Conservation (phyloP, 2,113 vertebrate genomes). For the Heterocephalus glaber region DNA sequence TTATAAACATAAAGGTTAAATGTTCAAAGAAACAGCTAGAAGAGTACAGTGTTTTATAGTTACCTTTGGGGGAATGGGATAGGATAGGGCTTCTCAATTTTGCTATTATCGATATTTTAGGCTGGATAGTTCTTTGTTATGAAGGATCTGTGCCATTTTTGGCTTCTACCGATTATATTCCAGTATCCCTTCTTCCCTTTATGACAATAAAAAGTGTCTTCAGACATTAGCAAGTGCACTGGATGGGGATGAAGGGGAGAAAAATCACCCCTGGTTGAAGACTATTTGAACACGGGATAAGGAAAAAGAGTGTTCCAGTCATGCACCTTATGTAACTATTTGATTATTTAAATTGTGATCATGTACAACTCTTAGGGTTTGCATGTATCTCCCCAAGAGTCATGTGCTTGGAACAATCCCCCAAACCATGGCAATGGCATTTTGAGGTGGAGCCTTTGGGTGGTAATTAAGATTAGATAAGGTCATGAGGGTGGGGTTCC, state of each 20-base stretch:
- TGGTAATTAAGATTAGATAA: neutral
- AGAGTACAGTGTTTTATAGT: neutral
- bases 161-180: neutral
- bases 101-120: neutral
- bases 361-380: neutral
- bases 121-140: neutral
- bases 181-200: neutral
- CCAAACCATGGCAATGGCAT: neutral
- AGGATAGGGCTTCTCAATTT: neutral
- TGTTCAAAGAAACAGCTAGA: neutral
- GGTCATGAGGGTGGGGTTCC: neutral
- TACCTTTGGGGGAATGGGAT: neutral
- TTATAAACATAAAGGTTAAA: neutral
- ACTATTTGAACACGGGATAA: neutral
- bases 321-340: neutral
- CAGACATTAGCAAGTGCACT: neutral
- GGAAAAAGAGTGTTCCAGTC: neutral
- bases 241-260: neutral
- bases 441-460: neutral
- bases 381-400: neutral
- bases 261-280: neutral
- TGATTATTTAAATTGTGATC: neutral
- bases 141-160: neutral
- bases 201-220: neutral
- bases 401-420: neutral